These are phyloP conservation scores for Rhinogobio ventralis DNA, from an alignment of 2,797 vertebrate species.

Conservation along the genomic window DNA sequence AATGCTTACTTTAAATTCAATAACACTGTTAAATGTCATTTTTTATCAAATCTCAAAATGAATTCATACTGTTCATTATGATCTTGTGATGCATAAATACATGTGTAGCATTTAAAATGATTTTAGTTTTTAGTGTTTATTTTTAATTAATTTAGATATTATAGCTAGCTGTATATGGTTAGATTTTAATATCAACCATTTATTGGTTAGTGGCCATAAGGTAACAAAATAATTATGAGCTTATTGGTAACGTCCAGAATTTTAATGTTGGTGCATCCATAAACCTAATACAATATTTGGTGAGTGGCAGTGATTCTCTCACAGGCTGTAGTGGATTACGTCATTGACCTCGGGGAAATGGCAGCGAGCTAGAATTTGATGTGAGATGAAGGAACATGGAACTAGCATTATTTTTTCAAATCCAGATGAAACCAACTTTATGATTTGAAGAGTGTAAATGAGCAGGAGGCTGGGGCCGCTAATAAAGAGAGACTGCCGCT, in stretches of 20 bases:
- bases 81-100: background rate
- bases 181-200: background rate
- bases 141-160: background rate
- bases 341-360: slow-evolving; percentile 13
- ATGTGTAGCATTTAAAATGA: background rate
- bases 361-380: slow-evolving; percentile 24
- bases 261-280: background rate
- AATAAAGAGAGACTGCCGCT: slow-evolving; percentile 15
- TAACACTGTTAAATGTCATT: background rate
- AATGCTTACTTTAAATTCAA: background rate
- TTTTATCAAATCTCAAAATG: background rate
- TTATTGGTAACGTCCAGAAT: no score
- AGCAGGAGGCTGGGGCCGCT: slow-evolving; percentile 4
- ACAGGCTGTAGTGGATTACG: background rate
- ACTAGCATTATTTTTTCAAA: slow-evolving; percentile 23
- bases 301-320: background rate
- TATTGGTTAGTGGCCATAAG: no score
- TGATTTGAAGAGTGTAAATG: slow-evolving; percentile 47
- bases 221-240: no score
- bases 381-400: slow-evolving; percentile 31
- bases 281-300: background rate
- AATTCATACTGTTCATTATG: background rate
- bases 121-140: background rate
- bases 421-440: slow-evolving; percentile 39
- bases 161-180: no score